Conservation (phyloP, 2,888 invertebrate species). For the Axea sp. region DNA sequence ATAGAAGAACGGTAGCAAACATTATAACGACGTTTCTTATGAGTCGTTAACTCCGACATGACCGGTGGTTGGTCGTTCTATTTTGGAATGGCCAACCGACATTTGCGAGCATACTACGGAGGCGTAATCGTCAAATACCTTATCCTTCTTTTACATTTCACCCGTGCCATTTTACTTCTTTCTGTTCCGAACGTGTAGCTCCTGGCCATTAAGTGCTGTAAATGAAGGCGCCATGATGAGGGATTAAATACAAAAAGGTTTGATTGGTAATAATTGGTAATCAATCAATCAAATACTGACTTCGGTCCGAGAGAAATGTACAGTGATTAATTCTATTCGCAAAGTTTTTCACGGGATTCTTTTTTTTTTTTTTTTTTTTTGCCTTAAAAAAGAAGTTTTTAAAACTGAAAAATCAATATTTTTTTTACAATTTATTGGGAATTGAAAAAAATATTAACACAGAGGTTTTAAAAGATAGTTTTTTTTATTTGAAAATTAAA, state of each 20-base stretch:
- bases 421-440: too few relatives aligned
- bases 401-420: too few relatives aligned
- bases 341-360: too few relatives aligned
- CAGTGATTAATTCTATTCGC: too few relatives aligned
- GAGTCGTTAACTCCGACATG: slow-evolving; percentile 73
- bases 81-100: slow-evolving; percentile 66
- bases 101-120: slow-evolving; percentile 46
- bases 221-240: slow-evolving; percentile 4
- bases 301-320: too few relatives aligned
- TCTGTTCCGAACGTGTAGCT: slow-evolving; percentile 4
- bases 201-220: slow-evolving; percentile 2
- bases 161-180: slow-evolving; percentile 20
- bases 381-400: too few relatives aligned
- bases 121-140: slow-evolving; percentile 43
- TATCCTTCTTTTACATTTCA: slow-evolving; percentile 32
- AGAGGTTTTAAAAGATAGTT: too few relatives aligned
- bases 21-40: slow-evolving; percentile 70
- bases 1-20: slow-evolving; percentile 70
- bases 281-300: too few relatives aligned
- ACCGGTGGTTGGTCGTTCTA: slow-evolving; percentile 70
- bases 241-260: neutral
- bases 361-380: too few relatives aligned
- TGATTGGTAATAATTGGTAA: too few relatives aligned
- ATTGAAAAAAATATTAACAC: too few relatives aligned
- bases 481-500: too few relatives aligned